Base-by-base conservation (phyloP, 1,140 invertebrate species). In the Papilio helenus region DNA sequence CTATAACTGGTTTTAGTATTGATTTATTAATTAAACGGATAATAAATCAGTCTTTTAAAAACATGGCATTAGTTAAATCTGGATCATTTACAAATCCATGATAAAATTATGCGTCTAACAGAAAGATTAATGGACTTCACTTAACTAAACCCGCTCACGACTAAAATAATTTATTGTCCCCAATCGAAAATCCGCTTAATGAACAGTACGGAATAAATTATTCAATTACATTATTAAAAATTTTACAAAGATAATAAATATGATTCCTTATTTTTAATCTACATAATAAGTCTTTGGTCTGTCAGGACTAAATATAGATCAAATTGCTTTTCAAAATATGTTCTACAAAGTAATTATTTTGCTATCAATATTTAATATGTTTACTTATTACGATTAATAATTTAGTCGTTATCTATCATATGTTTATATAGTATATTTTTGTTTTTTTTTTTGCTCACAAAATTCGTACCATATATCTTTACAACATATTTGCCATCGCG, bases 161-260 rank as follows among this genome's bases (percentile, higher is more conserved):
- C 61, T 68, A 34, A 68, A 68, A 68, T 68, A 68, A 68, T 68
- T 68, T 68, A 68, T 68, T 68, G 61, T 68, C 61, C 61, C 61
- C 61, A 34, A 68, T 68, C 61, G 26, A 29, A 68, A 68, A 68
- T 68, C 26, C 26, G 26, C 61, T 68, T 68, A 68, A 68, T 68
- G 23, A 29, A 68, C 61, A 68, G 26, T 68, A 68, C 7, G 29
- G 61, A 29, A 68, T 2, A 65, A 29, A 68, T 34, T 68, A 34
- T 68, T 68, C 4, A n/a, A 68, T 68, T 29, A 34, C 4, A 68
- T 29, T 29, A 68, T 29, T 16, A 68, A 23, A 16, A 68, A 29
- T 61, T 12, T 2, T 65, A 65, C 4, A 65, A 18, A 29, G 3
- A 29, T 29, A 29, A 29, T 29, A 18, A 34, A 34, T 34, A 34